Base-by-base conservation (phyloP, 92 coral and sea anemone genomes). In the Bergia puertoricense region DNA sequence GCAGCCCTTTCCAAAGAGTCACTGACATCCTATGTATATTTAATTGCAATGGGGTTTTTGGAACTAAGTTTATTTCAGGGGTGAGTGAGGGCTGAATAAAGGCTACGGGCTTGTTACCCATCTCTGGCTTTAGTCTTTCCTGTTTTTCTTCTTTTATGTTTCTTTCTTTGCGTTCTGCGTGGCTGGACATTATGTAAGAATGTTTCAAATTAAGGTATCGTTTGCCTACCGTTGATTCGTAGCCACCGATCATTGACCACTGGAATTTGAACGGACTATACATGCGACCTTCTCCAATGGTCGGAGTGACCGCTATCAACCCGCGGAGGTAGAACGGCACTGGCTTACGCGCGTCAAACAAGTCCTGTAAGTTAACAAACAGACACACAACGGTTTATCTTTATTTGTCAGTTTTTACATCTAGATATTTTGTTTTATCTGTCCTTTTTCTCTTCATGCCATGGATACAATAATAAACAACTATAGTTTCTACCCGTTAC, bases 211-310 rank as follows among this genome's bases (percentile, higher is more conserved):
- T 14, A n/a, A 71, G 42, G 16, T 23, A 23, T 71, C 4, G 42
- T 71, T 36, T 38, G 39, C 77, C 46, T 13, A 74, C 77, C 77
- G 77, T 74, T 5, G 41, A 74, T 1, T 37, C 15, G 44, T 74
- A 74, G 41, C 77, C 77, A 2, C 77, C 77, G 45, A 74, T 74
- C 77, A 74, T 74, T 74, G 77, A 74, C 77, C 77, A 74, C 16
- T 45, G 46, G 30, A 74, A 39, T 2, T 74, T 74, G 22, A 74
- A 74, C 15, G 77, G 6, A 22, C 6, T 5, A 16, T 37, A 74
- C 77, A 74, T 74, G 43, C 77, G 77, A 18, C 77, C 77, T 30
- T 74, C 39, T 39, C 77, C 77, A 7, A 74, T 37, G 41, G 77
- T 38, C n/a, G 77, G 77, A 16, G 6, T 74, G 77, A 74, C 22